Percentiles rank a stretch among this genome's conserved stretches.
Evolutionary conservation across 2,113 vertebrate genomes (phyloP).

Genomic region (Thinocorus orbignyianus): DNA sequence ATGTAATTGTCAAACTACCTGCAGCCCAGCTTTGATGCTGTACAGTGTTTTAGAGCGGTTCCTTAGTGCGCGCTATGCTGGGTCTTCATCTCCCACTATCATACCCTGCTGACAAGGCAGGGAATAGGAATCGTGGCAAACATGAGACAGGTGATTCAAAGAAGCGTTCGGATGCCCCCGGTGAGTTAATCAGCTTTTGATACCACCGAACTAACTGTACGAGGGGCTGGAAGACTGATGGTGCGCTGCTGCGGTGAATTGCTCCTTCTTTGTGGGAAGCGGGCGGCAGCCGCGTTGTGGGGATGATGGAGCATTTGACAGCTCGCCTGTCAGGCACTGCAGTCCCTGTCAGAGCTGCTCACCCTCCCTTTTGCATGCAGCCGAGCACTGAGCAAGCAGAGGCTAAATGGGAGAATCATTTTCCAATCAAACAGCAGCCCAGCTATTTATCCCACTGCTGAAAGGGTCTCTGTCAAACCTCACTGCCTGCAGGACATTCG

Average conservation of each 20-base stretch:
- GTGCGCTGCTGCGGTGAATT: constrained; percentile 74
- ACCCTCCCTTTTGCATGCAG: constrained; percentile 71
- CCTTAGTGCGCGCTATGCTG: rapidly evolving
- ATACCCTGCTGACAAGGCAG: not conserved
- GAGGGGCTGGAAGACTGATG: constrained; percentile 63
- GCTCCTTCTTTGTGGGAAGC: constrained; percentile 82
- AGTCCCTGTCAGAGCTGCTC: constrained; percentile 77
- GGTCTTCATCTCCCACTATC: not conserved
- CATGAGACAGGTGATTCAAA: not conserved
- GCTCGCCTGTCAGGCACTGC: constrained; percentile 79
- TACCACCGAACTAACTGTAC: constrained; percentile 40
- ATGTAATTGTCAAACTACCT: not conserved
- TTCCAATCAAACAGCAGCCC: constrained; percentile 76
- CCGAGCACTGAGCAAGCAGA: constrained; percentile 72
- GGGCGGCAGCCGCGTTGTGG: constrained; percentile 79
- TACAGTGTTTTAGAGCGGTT: not conserved
- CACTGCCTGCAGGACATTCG: not conserved
- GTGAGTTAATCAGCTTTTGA: constrained; percentile 65
- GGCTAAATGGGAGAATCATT: constrained; percentile 83
- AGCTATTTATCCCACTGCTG: constrained; percentile 62
- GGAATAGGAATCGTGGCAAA: not conserved
- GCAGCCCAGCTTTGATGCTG: not conserved
- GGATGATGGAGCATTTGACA: constrained; percentile 88
- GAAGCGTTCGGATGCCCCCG: not conserved
- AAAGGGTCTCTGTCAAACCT: constrained; percentile 18